phyloP scores from a whole-genome alignment of 2,113 vertebrate species.

The Sinosuthora webbiana region DNA sequence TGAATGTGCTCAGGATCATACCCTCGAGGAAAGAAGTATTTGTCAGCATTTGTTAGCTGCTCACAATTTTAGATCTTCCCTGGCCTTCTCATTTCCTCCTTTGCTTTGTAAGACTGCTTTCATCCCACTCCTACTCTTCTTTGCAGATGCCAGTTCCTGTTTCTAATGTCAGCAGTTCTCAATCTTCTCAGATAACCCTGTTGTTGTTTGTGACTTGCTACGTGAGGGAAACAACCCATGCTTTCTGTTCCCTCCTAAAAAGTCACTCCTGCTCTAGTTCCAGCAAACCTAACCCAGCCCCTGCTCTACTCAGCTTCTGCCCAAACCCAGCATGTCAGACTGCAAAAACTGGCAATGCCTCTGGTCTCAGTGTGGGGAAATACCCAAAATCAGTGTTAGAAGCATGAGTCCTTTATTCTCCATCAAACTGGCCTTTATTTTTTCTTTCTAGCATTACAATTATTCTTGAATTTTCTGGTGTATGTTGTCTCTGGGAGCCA shows the following conservation, averaged over 20 bases:
- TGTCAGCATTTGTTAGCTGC: neutral
- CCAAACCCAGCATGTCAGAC: neutral
- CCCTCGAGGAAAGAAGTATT: neutral
- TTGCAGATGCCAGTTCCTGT: slow-evolving; percentile 39
- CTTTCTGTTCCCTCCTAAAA: slow-evolving; percentile 12
- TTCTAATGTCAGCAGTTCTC: slow-evolving; percentile 33
- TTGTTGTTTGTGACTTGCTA: neutral
- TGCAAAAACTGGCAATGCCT: neutral
- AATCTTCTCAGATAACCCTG: neutral
- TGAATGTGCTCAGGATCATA: neutral
- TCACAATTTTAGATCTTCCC: neutral
- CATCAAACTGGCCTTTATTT: neutral
- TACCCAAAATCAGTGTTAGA: neutral
- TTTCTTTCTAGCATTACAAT: neutral
- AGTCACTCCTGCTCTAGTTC: neutral
- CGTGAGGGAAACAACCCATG: neutral
- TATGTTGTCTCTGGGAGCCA: neutral
- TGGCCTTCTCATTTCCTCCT: neutral
- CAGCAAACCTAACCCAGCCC: neutral
- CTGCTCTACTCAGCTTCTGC: neutral
- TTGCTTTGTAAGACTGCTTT: neutral
- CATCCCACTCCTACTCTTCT: neutral
- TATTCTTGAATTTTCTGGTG: neutral
- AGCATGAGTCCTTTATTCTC: neutral
- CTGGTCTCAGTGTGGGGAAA: neutral